Evolutionary conservation across 2,888 invertebrate genomes (phyloP).

Genomic region (Thecophora atra): DNA sequence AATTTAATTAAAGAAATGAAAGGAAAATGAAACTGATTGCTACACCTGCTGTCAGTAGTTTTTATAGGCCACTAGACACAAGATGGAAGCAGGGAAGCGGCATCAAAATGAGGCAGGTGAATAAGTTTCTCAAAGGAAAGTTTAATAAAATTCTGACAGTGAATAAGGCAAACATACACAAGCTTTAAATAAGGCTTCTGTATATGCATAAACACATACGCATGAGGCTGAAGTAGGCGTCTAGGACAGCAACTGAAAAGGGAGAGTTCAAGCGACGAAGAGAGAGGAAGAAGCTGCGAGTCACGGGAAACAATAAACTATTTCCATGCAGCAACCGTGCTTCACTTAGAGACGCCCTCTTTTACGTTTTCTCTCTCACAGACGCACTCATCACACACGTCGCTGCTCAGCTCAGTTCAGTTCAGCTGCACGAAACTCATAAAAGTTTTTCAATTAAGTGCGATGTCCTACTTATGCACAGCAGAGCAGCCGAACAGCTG

Average conservation of each 20-base stretch:
- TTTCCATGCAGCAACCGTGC: conserved; percentile 4
- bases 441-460: conserved; percentile 50
- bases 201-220: neutral
- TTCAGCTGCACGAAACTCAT: conserved; percentile 33
- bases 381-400: conserved; percentile 4
- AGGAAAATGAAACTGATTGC: too few relatives aligned
- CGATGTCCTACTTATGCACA: conserved; percentile 45
- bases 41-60: too few relatives aligned
- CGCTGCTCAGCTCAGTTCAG: neutral
- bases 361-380: neutral
- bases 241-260: neutral
- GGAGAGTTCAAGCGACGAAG: neutral
- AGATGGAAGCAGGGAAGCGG: too few relatives aligned
- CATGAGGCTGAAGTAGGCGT: neutral
- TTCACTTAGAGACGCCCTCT: neutral
- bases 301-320: conserved; percentile 9
- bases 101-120: neutral
- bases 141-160: neutral
- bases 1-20: too few relatives aligned
- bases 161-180: neutral
- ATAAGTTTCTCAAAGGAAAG: neutral
- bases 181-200: neutral
- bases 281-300: neutral
- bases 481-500: neutral
- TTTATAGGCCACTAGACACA: too few relatives aligned